Evolutionary conservation across 2,113 vertebrate species (phyloP), one percentile per base, ranked within the genome.

Genomic region (Erythrocercus mccallii): DNA sequence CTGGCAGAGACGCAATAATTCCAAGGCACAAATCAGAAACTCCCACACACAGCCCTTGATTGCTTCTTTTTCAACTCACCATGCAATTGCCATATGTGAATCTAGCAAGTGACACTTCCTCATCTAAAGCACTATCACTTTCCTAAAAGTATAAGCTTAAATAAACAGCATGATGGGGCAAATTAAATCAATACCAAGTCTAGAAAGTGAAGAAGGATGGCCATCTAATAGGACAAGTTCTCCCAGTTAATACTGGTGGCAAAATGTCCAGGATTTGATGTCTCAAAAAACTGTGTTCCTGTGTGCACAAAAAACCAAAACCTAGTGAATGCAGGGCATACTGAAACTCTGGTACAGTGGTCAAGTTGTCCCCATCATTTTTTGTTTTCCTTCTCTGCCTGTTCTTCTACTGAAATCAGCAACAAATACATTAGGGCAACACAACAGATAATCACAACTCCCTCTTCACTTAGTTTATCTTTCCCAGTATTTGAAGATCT

Each of bases 51-150:
- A 91, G 66, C 90, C 87, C 87, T 92, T 86, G 78, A 77, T 91
- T 94, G 68, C 87, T 92, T 57, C 84, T 88, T 85, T 96, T 85
- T 95, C 92, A 94, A 94, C 62, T 95, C 74, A 28, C 91, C 92
- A 76, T 96, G 91, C 74, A 88, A 77, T 61, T 94, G 90, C 94
- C 90, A 95, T 92, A 96, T 91, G 94, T 96, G 94, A 90, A 96
- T 91, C 54, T 44, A 91, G 62, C 71, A 87, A 88, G 74, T 81
- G 85, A 69, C 90, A 86, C 92, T 93, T 93, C 65, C 90, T 86
- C 62, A 88, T 77, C 81, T 94, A 62, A 95, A 95, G 56, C 54
- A 56, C 79, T 73, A 69, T 65, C 70, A 35, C 62, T 71, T 97
- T 90, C 72, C 71, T 78, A 27, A 91, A 91, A 88, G 38, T 54